Evolutionary conservation across 1,140 invertebrate genomes (phyloP), one percentile per base, ranked within the genome.

Genomic region (Sinonovacula constricta): DNA sequence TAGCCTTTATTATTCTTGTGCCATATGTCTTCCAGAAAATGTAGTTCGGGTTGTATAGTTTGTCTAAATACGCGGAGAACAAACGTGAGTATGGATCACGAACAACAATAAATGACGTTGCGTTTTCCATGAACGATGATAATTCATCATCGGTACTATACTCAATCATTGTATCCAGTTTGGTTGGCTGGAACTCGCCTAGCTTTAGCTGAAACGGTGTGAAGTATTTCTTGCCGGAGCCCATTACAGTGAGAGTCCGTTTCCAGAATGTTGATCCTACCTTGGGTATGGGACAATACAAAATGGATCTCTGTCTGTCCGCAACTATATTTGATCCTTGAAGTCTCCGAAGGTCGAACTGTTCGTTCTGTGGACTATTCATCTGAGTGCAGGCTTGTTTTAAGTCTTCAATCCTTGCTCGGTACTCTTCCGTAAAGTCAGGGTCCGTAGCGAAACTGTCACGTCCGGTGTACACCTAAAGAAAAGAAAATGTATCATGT

Each of bases 251-350:
- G 45, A 75, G 31, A 3, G 34, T 22, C 33, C 62, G 60, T 36
- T 65, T 75, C 71, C 71, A 74, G 45, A 74, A 74, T 1, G 71
- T 63, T 3, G 59, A 63, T 18, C 45, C 31, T 22, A 82, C 81
- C 30, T 77, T 69, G 28, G 84, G 33, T 28, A 81, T 66, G 1
- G 24, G 60, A 34, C 63, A 81, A 39, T 65, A 74, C 2, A 36
- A 45, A 22, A 67, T 49, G 2, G 26, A 26, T n/a, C n/a, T n/a
- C 45, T 51, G 63, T 10, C n/a, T 24, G 3, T 14, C n/a, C 36
- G 3, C 7, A 45, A 28, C 2, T 15, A 63, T 45, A 10, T 10
- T 10, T 7, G 39, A 45, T 10, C 39, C 39, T 45, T 45, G 39
- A 18, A 45, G 18, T 7, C 18, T 7, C 7, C 7, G 39, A 10